Percentiles rank a stretch among this genome's conserved stretches.
These are phyloP conservation scores for Ciconia stormi DNA, from an alignment of 2,113 vertebrate species.

Conservation along the genomic window DNA sequence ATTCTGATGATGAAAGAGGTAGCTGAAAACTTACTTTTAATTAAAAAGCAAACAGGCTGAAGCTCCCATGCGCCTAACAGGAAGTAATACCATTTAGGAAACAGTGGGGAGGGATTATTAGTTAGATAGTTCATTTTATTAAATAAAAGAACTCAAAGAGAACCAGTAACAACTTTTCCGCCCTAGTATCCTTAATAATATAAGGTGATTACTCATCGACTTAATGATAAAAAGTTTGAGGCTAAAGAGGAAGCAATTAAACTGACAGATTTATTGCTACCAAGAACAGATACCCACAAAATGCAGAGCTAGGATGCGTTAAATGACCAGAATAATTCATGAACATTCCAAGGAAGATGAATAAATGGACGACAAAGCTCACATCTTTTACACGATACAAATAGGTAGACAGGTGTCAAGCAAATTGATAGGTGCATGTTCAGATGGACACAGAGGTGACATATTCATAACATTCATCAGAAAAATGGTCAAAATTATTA, in stretches of 20 bases:
- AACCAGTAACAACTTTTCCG: conserved; percentile 32
- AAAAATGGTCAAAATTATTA: background rate
- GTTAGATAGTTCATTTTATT: conserved; percentile 59
- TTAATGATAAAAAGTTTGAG: conserved; percentile 59
- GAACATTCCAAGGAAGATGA: background rate
- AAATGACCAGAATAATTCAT: conserved; percentile 43
- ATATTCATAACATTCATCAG: background rate
- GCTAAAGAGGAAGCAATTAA: conserved; percentile 57
- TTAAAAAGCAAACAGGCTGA: conserved; percentile 66
- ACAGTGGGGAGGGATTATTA: conserved; percentile 37
- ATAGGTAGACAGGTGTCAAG: background rate
- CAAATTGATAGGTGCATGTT: background rate
- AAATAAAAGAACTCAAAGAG: conserved; percentile 42
- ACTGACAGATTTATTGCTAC: conserved; percentile 36
- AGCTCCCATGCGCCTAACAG: conserved; percentile 31
- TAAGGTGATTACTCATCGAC: conserved; percentile 31
- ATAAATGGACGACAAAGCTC: conserved; percentile 7
- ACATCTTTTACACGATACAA: background rate
- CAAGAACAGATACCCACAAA: conserved; percentile 10
- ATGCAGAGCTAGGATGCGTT: background rate
- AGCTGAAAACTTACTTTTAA: conserved; percentile 69
- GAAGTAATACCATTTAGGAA: conserved; percentile 37
- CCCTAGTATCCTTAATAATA: conserved; percentile 35
- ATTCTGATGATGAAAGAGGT: conserved; percentile 65
- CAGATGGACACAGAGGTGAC: background rate